Base-by-base conservation (phyloP, 2,113 vertebrate genomes). In the Catharus bicknelli region DNA sequence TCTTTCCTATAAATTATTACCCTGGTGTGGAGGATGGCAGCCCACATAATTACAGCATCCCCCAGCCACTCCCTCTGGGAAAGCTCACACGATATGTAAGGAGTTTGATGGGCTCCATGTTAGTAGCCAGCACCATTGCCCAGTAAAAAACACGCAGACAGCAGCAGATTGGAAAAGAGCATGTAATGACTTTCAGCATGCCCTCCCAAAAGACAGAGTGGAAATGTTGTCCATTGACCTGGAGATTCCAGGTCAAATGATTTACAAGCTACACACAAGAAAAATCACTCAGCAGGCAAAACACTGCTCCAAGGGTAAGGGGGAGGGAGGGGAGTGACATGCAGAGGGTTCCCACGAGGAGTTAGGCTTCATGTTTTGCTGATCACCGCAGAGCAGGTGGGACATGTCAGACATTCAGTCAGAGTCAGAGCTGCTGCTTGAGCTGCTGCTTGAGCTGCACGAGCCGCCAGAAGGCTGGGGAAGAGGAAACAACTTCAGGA, bases 341-440 rank as follows among this genome's bases (percentile, higher is more conserved):
- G 21, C 42, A n/a, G 47, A 7, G 30, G 16, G 9, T 26, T 73
- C 30, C 67, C 6, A 12, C 1, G 9, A 75, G 32, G 36, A 1
- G 3, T 51, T 10, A 7, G 3, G 21, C 45, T 63, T 91, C 5
- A 0, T 17, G 26, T 29, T 62, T 27, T 3, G 5, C 21, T 75
- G 67, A 66, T 79, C 48, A 22, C 4, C 0, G 0, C 3, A 0
- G 0, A 23, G 42, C 1, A 2, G 26, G 40, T 30, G n/a, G 58
- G 43, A 85, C 23, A 13, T 10, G 43, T 38, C 25, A 11, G 11
- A 51, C 34, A 19, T 66, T 97, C 76, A 96, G 79, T 96, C 95
- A 22, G 91, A 97, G n/a, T n/a, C n/a, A n/a, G n/a, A n/a, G n/a
- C n/a, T n/a, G n/a, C n/a, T n/a, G n/a, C n/a, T n/a, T n/a, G n/a